Percentiles rank a stretch among this genome's conserved stretches.
Evolutionary conservation across 2,888 invertebrate genomes (phyloP).

Genomic region (Apamea monoglypha): DNA sequence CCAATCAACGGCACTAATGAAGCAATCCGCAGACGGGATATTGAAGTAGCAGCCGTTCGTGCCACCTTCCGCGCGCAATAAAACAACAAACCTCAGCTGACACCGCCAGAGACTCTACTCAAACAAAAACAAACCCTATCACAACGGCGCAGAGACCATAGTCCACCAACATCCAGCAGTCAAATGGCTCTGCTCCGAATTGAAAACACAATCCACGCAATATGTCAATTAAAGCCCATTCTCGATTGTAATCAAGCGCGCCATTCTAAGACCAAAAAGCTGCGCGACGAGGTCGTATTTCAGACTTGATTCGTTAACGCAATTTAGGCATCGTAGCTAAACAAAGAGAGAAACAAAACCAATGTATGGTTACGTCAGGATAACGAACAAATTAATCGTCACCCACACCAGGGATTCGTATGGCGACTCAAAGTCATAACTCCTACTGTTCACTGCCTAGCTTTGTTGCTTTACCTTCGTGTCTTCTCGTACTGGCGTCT

Average conservation of each 20-base stretch:
- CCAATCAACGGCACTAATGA: constrained; percentile 87
- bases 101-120: constrained; percentile 68
- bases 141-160: constrained; percentile 70
- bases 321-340: constrained; percentile 63
- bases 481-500: constrained; percentile 87
- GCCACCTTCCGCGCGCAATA: constrained; percentile 82
- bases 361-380: constrained; percentile 87
- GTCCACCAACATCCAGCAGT: constrained; percentile 71
- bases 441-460: constrained; percentile 87
- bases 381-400: constrained; percentile 81
- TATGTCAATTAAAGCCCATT: constrained; percentile 86
- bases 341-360: constrained; percentile 76
- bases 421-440: constrained; percentile 88
- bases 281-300: constrained; percentile 83
- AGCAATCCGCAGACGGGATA: constrained; percentile 89
- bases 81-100: constrained; percentile 80
- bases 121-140: constrained; percentile 79
- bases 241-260: constrained; percentile 81
- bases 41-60: constrained; percentile 85
- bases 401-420: constrained; percentile 88
- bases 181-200: constrained; percentile 84
- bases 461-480: constrained; percentile 90
- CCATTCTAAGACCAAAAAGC: constrained; percentile 81
- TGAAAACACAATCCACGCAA: constrained; percentile 82
- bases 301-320: constrained; percentile 82